Conservation (phyloP, 2,113 vertebrate genomes). For the Myrmecobius fasciatus region DNA sequence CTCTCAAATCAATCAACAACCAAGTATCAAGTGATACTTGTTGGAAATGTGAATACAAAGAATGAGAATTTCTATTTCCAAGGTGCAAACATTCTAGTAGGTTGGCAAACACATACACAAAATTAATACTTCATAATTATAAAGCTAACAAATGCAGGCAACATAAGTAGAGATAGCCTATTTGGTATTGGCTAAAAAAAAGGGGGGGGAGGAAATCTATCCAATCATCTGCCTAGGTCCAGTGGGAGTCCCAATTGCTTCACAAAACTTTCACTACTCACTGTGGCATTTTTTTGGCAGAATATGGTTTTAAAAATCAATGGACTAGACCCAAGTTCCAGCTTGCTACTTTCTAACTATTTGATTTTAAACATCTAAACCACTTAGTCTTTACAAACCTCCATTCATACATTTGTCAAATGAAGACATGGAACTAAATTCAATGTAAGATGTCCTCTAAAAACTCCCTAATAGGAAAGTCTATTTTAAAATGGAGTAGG, state of each 20-base stretch:
- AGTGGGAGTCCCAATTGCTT: background rate
- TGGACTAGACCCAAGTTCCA: background rate
- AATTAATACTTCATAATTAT: background rate
- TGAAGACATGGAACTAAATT: background rate
- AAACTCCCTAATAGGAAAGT: background rate
- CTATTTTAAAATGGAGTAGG: background rate
- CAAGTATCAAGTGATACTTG: background rate
- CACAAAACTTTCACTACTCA: background rate
- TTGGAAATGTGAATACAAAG: background rate
- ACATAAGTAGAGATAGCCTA: background rate
- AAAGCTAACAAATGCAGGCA: background rate
- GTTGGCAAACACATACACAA: background rate
- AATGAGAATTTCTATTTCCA: background rate
- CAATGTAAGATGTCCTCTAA: background rate
- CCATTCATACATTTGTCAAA: background rate
- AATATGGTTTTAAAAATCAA: background rate
- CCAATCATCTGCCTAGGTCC: background rate
- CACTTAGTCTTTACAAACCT: background rate
- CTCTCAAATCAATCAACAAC: background rate
- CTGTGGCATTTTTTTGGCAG: background rate
- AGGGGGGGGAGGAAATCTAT: background rate
- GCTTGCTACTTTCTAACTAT: background rate
- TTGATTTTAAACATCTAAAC: background rate
- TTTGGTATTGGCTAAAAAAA: background rate
- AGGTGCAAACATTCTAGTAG: background rate